phyloP scores from a whole-genome alignment of 1,140 invertebrate species.

The Elymnias hypermnestra region DNA sequence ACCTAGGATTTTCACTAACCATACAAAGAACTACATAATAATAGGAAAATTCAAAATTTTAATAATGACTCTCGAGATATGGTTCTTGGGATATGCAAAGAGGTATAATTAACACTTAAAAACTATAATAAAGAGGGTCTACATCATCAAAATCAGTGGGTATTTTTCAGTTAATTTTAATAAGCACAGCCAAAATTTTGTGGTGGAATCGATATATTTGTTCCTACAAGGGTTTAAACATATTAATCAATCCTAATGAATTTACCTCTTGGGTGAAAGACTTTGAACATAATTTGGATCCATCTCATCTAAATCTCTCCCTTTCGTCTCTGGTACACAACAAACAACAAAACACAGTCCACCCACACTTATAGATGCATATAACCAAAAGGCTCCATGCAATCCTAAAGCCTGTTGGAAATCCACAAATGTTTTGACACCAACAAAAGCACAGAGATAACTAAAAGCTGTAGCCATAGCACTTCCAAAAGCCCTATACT shows the following conservation, averaged over 20 bases:
- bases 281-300: constrained; percentile 81
- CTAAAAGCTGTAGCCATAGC: constrained; percentile 91
- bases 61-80: constrained; percentile 35
- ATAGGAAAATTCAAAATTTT: constrained; percentile 4
- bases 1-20: too few species aligned
- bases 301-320: constrained; percentile 92
- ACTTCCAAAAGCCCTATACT: constrained; percentile 89
- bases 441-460: constrained; percentile 93
- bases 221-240: neutral
- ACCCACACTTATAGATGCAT: constrained; percentile 88
- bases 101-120: constrained; percentile 22
- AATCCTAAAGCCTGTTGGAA: constrained; percentile 87
- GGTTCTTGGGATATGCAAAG: constrained; percentile 47
- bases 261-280: constrained; percentile 69
- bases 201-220: constrained; percentile 44
- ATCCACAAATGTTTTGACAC: constrained; percentile 92
- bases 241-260: too few species aligned
- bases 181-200: constrained; percentile 66
- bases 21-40: too few species aligned
- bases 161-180: constrained; percentile 43
- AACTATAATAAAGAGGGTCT: constrained; percentile 33
- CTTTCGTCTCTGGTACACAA: constrained; percentile 94
- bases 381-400: constrained; percentile 93
- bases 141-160: constrained; percentile 35
- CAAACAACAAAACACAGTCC: constrained; percentile 91